A percentile compares a stretch with the other conserved stretches of the same genome.
These are phyloP conservation scores for Aurelia aurita DNA, from an alignment of 30 jellyfish, hydroid and myxozoan species.

Conservation along the genomic window DNA sequence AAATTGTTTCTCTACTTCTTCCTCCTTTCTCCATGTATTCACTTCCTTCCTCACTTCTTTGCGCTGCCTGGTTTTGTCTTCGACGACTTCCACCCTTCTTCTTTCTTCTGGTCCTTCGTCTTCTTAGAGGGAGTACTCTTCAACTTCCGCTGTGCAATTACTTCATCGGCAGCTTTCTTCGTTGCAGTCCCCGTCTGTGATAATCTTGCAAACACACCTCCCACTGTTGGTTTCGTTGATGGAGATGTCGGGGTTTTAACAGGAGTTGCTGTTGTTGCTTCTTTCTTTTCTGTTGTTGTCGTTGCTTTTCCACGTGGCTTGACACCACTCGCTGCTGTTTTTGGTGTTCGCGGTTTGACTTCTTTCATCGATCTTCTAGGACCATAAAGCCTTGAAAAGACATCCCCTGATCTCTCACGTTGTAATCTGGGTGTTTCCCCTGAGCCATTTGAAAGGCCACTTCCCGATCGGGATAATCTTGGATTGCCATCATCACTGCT, in stretches of 20 bases:
- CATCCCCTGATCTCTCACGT: slow-evolving; percentile 97
- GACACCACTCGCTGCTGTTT: slow-evolving; percentile 17
- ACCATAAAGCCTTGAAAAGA: slow-evolving; percentile 87
- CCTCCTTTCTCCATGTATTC: background rate
- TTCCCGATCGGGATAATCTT: slow-evolving; percentile 55
- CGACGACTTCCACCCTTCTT: slow-evolving; percentile 59
- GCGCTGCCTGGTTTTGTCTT: background rate
- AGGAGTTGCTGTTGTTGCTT: slow-evolving; percentile 31
- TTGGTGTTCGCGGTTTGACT: slow-evolving; percentile 54
- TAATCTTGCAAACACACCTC: slow-evolving; percentile 82
- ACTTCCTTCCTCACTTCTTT: background rate
- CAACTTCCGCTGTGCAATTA: slow-evolving; percentile 17
- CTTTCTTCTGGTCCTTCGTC: slow-evolving; percentile 64
- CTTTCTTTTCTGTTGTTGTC: slow-evolving; percentile 34
- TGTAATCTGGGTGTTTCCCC: slow-evolving; percentile 76
- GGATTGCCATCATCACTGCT: slow-evolving; percentile 77
- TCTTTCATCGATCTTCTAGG: slow-evolving; percentile 32
- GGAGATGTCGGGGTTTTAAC: slow-evolving; percentile 53
- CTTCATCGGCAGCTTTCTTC: slow-evolving; percentile 66
- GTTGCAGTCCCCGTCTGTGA: slow-evolving; percentile 85
- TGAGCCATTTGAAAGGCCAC: slow-evolving; percentile 62
- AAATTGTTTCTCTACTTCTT: background rate
- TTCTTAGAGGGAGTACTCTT: slow-evolving; percentile 31
- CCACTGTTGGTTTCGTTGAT: slow-evolving; percentile 58
- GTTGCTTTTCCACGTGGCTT: slow-evolving; percentile 34